Evolutionary conservation across 2,113 vertebrate genomes (phyloP).

Genomic region (Neogale vison): DNA sequence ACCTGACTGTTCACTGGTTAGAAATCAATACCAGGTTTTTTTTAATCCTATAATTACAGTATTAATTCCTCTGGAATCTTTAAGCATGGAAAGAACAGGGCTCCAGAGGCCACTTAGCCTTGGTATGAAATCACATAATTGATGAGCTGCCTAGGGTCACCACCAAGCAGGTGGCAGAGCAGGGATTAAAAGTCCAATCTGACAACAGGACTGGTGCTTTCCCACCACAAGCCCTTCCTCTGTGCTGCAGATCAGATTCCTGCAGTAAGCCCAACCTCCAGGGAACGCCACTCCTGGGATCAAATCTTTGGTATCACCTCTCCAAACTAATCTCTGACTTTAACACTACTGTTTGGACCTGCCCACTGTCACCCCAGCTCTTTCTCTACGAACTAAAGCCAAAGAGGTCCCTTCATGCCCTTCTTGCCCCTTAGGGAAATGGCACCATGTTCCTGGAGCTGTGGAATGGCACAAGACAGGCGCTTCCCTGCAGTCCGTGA

Average conservation of each 20-base stretch:
- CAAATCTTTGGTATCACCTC: not conserved
- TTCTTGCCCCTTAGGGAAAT: not conserved
- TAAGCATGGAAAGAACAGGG: not conserved
- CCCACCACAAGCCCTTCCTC: not conserved
- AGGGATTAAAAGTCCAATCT: not conserved
- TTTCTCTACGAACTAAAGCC: not conserved
- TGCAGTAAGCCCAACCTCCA: not conserved
- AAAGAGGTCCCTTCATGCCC: not conserved
- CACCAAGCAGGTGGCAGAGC: not conserved
- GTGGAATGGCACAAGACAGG: not conserved
- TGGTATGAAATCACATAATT: not conserved
- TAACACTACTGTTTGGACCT: not conserved
- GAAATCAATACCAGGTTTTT: not conserved
- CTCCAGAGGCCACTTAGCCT: not conserved
- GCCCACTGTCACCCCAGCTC: not conserved
- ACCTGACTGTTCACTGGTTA: not conserved
- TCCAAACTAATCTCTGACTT: not conserved
- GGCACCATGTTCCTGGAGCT: fast-evolving
- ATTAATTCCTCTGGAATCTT: not conserved
- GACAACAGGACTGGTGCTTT: not conserved
- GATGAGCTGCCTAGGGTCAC: not conserved
- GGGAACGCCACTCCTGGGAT: not conserved
- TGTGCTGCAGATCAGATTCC: not conserved
- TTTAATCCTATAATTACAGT: not conserved
- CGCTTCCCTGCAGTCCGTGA: not conserved